These are phyloP conservation scores for Metacarcinus magister DNA, from an alignment of 2,888 invertebrate species.

Conservation along the genomic window DNA sequence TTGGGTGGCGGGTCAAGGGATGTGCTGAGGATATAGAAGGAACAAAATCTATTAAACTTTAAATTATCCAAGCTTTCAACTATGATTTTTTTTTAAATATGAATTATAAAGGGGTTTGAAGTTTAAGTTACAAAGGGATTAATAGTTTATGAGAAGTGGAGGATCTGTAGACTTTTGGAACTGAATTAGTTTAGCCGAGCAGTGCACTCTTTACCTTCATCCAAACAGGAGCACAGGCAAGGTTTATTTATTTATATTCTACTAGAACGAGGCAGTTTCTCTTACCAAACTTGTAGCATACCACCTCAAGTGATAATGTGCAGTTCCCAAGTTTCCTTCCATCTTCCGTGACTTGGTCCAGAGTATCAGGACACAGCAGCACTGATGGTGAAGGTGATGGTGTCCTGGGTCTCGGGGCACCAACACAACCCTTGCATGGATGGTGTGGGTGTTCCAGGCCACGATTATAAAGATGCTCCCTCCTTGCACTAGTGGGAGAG, in stretches of 20 bases:
- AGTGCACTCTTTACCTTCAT: background rate
- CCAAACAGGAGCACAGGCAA: constrained; percentile 13
- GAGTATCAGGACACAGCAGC: background rate
- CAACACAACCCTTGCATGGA: background rate
- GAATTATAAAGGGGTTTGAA: background rate
- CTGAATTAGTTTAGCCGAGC: background rate
- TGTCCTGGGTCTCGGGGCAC: background rate
- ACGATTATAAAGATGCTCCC: background rate
- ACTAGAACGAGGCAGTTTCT: background rate
- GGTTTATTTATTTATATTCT: background rate
- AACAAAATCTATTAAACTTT: no score
- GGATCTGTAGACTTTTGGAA: background rate
- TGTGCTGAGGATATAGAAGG: background rate
- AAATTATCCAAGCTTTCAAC: no score
- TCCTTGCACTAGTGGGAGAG: background rate
- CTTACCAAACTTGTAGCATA: background rate
- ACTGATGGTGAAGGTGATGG: background rate
- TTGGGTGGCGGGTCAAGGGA: background rate
- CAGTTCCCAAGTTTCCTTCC: background rate
- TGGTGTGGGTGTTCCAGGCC: background rate
- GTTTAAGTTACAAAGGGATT: no score
- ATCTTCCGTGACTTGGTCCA: background rate
- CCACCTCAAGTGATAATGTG: background rate
- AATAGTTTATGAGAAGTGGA: background rate
- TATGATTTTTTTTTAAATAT: background rate